Conservation (phyloP, 2,888 invertebrate genomes). For the Eudemis profundana region DNA sequence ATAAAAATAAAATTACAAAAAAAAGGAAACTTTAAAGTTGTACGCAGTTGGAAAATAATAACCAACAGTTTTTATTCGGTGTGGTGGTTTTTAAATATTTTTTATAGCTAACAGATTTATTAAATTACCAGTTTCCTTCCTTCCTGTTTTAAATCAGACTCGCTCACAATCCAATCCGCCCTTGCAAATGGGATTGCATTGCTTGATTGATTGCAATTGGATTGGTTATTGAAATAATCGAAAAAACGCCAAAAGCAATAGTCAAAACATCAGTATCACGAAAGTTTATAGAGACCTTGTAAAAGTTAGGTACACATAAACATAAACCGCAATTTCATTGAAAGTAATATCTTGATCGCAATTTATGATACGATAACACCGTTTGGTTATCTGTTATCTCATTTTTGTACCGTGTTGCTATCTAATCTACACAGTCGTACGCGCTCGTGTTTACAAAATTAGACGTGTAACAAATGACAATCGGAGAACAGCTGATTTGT, state of each 20-base stretch:
- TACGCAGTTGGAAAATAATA: no score
- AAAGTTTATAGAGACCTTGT: no score
- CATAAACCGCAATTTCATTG: no score
- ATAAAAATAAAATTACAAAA: no score
- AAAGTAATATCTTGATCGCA: neutral
- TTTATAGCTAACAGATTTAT: neutral
- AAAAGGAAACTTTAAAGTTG: neutral
- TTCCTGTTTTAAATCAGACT: neutral
- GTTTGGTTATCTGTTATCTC: neutral
- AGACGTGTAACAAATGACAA: neutral
- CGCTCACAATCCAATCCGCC: no score
- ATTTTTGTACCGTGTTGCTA: neutral
- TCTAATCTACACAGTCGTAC: slow-evolving; percentile 6
- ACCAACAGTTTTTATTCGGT: neutral
- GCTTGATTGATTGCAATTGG: no score
- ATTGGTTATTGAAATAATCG: no score
- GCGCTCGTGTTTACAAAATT: neutral
- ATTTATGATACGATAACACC: neutral
- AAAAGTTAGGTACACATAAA: no score
- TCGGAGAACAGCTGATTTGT: neutral
- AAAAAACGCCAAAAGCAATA: neutral
- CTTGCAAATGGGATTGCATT: no score
- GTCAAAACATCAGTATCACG: no score
- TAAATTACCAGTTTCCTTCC: neutral
- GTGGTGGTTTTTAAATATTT: neutral